Base-by-base conservation (phyloP, 2,797 vertebrate species). In the Rhinichthys osculus region DNA sequence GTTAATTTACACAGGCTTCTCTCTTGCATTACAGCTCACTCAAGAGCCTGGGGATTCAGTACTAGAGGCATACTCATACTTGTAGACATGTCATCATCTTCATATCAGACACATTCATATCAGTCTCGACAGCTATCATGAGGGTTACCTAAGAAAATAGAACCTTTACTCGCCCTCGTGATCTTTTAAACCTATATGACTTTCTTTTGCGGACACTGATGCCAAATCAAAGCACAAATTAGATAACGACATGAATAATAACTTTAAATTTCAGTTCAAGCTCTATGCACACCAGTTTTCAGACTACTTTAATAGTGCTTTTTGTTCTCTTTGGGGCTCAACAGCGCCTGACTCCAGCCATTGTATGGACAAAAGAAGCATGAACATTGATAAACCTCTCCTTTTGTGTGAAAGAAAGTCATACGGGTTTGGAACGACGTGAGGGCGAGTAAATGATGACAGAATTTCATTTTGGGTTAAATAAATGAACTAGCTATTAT, bases 1-100 rank as follows among this genome's bases (percentile, higher is more conserved):
- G 87, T 88, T 93, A 90, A 92, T 94, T 93, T 91, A 90, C 92
- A 91, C 83, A 84, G 91, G 92, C 91, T 87, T 33, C 88, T 70
- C 64, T 38, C 72, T 7, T 38, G 62, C 90, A 90, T 92, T 82
- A 52, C 52, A 47, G 50, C n/a, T 57, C 42, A 64, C 30, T 66
- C 30, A 57, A 33, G 30, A 76, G 5, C 47, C 73, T n/a, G 23
- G 57, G 23, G 54, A 59, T 4, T 59, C 67, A 44, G 21, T 11
- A 44, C 21, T 72, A 44, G 23, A 50, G n/a, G n/a, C 71, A n/a
- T 40, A 59, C 27, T 80, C 62, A n/a, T 70, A 69, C 44, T n/a
- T 81, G 19, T 33, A 33, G 59, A 67, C 16, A 1, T 80, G 76
- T 44, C 54, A 69, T 69, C 30, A 81, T 81, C 30, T 33, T 54